Evolutionary conservation across 2,888 invertebrate species (phyloP).

Genomic region (Phyllotreta striolata): DNA sequence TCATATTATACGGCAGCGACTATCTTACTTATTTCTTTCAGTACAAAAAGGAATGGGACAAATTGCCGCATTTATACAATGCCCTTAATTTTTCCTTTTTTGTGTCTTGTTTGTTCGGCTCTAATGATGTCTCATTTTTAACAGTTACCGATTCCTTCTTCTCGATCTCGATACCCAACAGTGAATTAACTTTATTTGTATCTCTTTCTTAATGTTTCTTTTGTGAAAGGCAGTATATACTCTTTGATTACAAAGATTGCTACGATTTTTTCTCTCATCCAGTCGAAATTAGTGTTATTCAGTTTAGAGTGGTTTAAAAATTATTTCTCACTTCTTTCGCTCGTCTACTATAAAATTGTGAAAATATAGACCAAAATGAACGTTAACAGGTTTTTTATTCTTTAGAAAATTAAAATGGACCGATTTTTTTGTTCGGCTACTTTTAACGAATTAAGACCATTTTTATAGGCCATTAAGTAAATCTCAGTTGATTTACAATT

Average conservation of each 20-base stretch:
- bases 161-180: slow-evolving; percentile 6
- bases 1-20: slow-evolving; percentile 44
- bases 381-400: no score
- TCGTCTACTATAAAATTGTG: no score
- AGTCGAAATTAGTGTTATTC: no score
- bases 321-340: no score
- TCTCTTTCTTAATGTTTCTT: slow-evolving; percentile 12
- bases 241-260: not conserved
- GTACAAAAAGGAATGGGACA: slow-evolving; percentile 47
- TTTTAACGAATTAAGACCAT: slow-evolving; percentile 26
- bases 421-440: no score
- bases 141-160: slow-evolving; percentile 25
- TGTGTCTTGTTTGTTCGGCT: slow-evolving; percentile 36
- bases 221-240: not conserved
- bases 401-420: no score
- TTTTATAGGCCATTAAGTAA: slow-evolving; percentile 28
- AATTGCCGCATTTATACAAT: slow-evolving; percentile 54
- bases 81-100: slow-evolving; percentile 44
- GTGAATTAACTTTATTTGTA: slow-evolving; percentile 13
- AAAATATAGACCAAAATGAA: no score
- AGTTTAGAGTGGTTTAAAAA: no score
- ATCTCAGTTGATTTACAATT: slow-evolving; percentile 28
- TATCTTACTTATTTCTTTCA: slow-evolving; percentile 35
- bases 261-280: not conserved
- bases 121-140: slow-evolving; percentile 34